Evolutionary conservation across 2,888 invertebrate genomes (phyloP).

Genomic region (Troilus luridus): DNA sequence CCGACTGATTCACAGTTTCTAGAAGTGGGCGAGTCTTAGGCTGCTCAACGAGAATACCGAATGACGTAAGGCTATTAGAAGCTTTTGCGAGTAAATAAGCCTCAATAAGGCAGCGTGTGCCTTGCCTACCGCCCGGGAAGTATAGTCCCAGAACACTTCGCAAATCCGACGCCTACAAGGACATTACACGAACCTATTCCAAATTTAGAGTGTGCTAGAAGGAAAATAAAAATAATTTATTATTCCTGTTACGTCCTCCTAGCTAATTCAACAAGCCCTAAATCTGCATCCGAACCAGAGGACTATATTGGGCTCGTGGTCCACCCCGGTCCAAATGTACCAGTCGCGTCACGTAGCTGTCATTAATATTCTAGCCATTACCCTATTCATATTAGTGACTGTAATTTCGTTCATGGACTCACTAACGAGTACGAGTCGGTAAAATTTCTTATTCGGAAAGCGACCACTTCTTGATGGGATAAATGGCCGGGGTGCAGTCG

Average conservation of each 20-base stretch:
- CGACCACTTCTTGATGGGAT: background rate
- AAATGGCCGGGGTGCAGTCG: too few relatives aligned
- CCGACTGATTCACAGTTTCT: constrained; percentile 30
- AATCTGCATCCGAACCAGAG: background rate
- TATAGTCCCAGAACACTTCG: background rate
- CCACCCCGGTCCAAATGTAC: background rate
- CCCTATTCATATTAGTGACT: constrained; percentile 25
- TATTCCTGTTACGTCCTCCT: constrained; percentile 15
- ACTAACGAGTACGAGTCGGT: constrained; percentile 6
- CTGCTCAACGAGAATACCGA: background rate
- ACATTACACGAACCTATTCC: background rate
- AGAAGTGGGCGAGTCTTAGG: constrained; percentile 40
- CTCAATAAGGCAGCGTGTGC: background rate
- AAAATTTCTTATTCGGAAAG: background rate
- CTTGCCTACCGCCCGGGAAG: background rate
- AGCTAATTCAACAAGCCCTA: constrained; percentile 3
- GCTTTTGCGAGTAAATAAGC: background rate
- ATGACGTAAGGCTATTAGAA: constrained; percentile 31
- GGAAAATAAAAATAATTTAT: constrained; percentile 23
- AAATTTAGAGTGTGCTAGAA: background rate
- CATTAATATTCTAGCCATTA: constrained; percentile 40
- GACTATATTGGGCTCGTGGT: constrained; percentile 1
- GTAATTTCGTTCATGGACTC: background rate
- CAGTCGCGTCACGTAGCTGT: constrained; percentile 4
- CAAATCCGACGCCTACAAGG: constrained; percentile 22